Base-by-base conservation (phyloP, 2,113 vertebrate species). In the Xiphorhynchus elegans region DNA sequence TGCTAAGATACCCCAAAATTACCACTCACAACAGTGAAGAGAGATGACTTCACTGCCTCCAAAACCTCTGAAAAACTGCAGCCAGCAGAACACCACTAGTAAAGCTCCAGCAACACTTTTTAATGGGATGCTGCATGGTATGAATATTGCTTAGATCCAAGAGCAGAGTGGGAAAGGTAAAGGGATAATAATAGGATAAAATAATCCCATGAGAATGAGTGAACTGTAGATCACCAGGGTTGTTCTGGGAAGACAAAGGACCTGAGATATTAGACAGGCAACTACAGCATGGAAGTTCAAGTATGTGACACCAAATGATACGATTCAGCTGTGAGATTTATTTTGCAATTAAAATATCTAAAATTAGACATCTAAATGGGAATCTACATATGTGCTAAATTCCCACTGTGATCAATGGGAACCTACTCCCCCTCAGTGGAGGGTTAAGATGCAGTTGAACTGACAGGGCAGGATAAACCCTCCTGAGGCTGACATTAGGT, bases 171-270 rank as follows among this genome's bases (percentile, higher is more conserved):
- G 37, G n/a, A 78, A 75, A 53, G 9, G 37, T 9, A 47, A n/a
- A 56, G 69, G 29, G 28, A 68, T 19, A 40, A 23, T 17, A 37
- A 74, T 2, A 28, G 23, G 40, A 82, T 40, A 10, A 47, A 89
- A 49, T 7, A 60, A 53, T 39, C 17, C 50, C 25, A 2, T 11
- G 10, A 82, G 29, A 64, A 9, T 11, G 29, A 40, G 25, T 19
- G 33, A 70, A 8, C 15, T 26, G 23, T 0, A 2, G 17, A 50
- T 11, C 29, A 66, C 1, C 7, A 66, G 25, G 13, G 44, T 11
- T 40, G 18, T 37, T 26, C 19, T 3, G 7, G 19, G 50, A 82
- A 60, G 26, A 79, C 60, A 31, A 37, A 69, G 23, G 23, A 82
- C 29, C 13, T 8, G 37, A 84, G 52, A 60, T 7, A n/a, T 46